phyloP scores from a whole-genome alignment of 1,140 invertebrate genomes.

The Linepithema humile region DNA sequence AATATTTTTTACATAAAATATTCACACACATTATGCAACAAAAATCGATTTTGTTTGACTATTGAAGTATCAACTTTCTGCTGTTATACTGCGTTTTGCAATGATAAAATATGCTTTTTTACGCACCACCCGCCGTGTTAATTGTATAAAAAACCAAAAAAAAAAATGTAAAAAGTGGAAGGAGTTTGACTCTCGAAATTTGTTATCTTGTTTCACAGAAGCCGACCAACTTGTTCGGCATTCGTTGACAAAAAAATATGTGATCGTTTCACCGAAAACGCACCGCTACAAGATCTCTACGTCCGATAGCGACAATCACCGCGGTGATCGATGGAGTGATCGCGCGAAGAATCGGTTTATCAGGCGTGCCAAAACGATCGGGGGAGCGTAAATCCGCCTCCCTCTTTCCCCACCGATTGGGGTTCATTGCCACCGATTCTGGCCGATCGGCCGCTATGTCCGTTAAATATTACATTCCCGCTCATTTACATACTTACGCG shows the following conservation, averaged over 20 bases:
- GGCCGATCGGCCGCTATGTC: constrained; percentile 10
- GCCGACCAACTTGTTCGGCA: neutral
- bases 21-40: no score
- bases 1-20: no score
- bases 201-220: neutral
- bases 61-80: no score
- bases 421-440: constrained; percentile 63
- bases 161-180: neutral
- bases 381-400: neutral
- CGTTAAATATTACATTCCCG: constrained; percentile 57
- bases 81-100: neutral
- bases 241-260: constrained; percentile 9
- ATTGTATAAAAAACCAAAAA: neutral
- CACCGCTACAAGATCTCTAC: neutral
- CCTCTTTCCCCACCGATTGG: neutral
- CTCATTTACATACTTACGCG: constrained; percentile 62
- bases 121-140: neutral
- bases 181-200: neutral
- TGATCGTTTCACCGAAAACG: neutral
- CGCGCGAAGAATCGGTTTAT: constrained; percentile 18
- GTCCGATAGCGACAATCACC: constrained; percentile 17
- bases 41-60: no score
- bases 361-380: neutral
- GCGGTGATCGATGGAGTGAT: constrained; percentile 41
- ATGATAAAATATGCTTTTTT: constrained; percentile 2